A percentile compares a stretch with the other conserved stretches of the same genome.
These are phyloP conservation scores for Adelosebastes latens DNA, from an alignment of 2,797 vertebrate species.

Conservation along the genomic window DNA sequence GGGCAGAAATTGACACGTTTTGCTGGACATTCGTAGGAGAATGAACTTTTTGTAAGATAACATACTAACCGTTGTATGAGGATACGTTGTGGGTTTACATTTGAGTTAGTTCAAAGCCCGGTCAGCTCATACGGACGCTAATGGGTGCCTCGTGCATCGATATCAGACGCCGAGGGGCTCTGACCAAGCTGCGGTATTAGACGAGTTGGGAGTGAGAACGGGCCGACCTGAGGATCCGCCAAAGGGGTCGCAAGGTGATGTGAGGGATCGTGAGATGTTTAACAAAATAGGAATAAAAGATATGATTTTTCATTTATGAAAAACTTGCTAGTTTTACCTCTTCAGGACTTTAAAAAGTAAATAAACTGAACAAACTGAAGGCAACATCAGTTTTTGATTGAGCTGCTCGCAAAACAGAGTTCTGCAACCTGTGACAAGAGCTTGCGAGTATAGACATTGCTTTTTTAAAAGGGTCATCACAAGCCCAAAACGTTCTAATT, in stretches of 20 bases:
- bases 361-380: background rate
- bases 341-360: background rate
- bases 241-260: background rate
- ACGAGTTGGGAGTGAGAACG: rapidly evolving
- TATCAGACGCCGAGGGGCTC: no score
- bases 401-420: background rate
- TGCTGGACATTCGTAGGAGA: no score
- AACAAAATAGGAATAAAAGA: background rate
- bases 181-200: rapidly evolving
- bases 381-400: background rate
- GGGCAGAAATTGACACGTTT: rapidly evolving
- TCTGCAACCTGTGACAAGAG: background rate
- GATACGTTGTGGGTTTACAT: no score
- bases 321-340: background rate
- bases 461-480: background rate
- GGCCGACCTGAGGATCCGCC: background rate
- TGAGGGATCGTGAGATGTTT: background rate
- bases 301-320: background rate
- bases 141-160: rapidly evolving
- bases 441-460: background rate
- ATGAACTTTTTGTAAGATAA: no score
- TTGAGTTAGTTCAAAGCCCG: no score
- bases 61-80: no score
- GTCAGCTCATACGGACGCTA: no score
- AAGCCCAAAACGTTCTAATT: background rate